These are phyloP conservation scores for Anser brachyrhynchus DNA, from an alignment of 2,113 vertebrate species.

Conservation along the genomic window DNA sequence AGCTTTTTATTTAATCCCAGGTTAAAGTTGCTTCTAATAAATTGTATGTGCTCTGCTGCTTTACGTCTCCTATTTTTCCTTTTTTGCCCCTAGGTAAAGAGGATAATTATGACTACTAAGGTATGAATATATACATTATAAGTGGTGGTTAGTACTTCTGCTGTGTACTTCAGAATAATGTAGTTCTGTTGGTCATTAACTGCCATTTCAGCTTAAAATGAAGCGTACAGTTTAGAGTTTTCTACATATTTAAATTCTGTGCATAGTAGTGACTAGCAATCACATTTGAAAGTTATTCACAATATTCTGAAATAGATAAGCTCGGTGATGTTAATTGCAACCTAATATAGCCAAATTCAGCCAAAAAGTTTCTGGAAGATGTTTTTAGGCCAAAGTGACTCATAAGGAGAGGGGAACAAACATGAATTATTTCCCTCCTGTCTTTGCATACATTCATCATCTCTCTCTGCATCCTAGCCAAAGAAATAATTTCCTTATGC, in stretches of 20 bases:
- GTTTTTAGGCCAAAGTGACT: slow-evolving; percentile 56
- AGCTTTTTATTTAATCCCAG: not conserved
- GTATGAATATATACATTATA: not conserved
- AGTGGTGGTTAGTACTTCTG: not conserved
- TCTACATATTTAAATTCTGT: not conserved
- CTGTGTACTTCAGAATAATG: not conserved
- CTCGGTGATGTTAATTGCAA: not conserved
- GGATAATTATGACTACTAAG: not conserved
- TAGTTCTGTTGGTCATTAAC: not conserved
- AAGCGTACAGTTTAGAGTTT: not conserved
- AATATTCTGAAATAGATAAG: slow-evolving; percentile 13
- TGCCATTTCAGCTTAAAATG: slow-evolving; percentile 9
- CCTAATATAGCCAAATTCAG: not conserved
- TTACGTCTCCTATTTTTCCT: not conserved
- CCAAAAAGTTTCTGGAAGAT: slow-evolving; percentile 51
- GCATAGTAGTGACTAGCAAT: not conserved
- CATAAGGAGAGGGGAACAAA: slow-evolving; percentile 50
- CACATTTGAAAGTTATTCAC: not conserved
- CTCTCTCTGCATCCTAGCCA: slow-evolving; percentile 23
- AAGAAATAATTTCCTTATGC: slow-evolving; percentile 14
- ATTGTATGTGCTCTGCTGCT: not conserved
- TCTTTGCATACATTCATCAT: slow-evolving; percentile 40
- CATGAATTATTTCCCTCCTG: slow-evolving; percentile 57
- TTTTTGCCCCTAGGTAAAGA: not conserved
- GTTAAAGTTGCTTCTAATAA: not conserved